phyloP scores from a whole-genome alignment of 2,797 vertebrate genomes.

The Bovichtus diacanthus region DNA sequence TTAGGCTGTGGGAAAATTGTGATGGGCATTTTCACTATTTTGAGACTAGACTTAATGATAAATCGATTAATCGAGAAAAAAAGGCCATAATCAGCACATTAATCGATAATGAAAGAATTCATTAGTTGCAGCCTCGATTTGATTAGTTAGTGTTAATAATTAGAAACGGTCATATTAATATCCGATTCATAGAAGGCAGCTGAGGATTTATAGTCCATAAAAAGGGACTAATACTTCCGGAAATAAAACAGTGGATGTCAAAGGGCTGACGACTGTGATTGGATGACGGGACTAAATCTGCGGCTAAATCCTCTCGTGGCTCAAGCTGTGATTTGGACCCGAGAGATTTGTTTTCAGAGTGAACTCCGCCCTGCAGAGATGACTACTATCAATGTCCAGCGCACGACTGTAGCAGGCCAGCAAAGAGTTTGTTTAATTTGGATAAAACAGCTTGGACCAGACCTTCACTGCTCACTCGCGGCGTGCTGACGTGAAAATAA shows the following conservation, averaged over 20 bases:
- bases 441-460: slow-evolving; percentile 14
- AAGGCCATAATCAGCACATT: not conserved
- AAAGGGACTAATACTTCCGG: slow-evolving; percentile 38
- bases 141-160: not conserved
- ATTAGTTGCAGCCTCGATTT: not conserved
- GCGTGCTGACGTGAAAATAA: slow-evolving; percentile 17
- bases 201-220: slow-evolving; percentile 15
- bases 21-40: not conserved
- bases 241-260: slow-evolving; percentile 56
- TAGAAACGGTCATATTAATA: not conserved
- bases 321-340: slow-evolving; percentile 72
- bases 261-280: slow-evolving; percentile 68
- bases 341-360: slow-evolving; percentile 70
- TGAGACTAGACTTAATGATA: not conserved
- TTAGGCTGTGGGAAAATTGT: not conserved
- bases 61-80: not conserved
- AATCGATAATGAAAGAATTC: not conserved
- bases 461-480: not conserved
- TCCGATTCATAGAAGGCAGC: slow-evolving; percentile 45
- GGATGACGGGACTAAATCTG: slow-evolving; percentile 76
- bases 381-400: slow-evolving; percentile 26
- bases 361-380: slow-evolving; percentile 58
- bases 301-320: slow-evolving; percentile 69
- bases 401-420: slow-evolving; percentile 23
- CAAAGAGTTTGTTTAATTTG: slow-evolving; percentile 11